phyloP scores from a whole-genome alignment of 2,113 vertebrate genomes.

The Pardalotus punctatus region DNA sequence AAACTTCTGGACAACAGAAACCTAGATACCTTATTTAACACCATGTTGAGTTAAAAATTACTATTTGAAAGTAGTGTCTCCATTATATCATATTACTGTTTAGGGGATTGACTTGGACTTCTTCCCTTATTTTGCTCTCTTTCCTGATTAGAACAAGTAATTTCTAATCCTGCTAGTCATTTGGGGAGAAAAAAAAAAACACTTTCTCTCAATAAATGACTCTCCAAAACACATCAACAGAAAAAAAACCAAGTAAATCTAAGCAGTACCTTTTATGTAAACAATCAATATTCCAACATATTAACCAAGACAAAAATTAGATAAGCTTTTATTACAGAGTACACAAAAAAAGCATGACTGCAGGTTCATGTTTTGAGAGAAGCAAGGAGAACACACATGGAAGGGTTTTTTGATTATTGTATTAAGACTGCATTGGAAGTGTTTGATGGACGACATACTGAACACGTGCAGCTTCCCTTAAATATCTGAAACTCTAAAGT shows the following conservation, averaged over 20 bases:
- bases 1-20: background rate
- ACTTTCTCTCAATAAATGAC: background rate
- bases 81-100: background rate
- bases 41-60: background rate
- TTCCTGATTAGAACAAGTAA: background rate
- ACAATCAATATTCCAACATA: background rate
- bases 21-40: background rate
- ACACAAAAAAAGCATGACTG: background rate
- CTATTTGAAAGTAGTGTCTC: background rate
- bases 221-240: background rate
- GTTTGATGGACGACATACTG: background rate
- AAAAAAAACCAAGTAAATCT: background rate
- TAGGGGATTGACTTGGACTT: background rate
- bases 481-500: background rate
- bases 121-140: background rate
- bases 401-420: background rate
- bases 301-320: background rate
- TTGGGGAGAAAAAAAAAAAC: background rate
- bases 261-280: background rate
- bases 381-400: background rate
- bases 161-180: background rate
- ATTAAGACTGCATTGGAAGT: background rate
- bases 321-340: background rate
- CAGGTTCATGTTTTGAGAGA: background rate
- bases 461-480: background rate